These are phyloP conservation scores for Coryphaenoides rupestris DNA, from an alignment of 2,113 vertebrate species.

Conservation along the genomic window DNA sequence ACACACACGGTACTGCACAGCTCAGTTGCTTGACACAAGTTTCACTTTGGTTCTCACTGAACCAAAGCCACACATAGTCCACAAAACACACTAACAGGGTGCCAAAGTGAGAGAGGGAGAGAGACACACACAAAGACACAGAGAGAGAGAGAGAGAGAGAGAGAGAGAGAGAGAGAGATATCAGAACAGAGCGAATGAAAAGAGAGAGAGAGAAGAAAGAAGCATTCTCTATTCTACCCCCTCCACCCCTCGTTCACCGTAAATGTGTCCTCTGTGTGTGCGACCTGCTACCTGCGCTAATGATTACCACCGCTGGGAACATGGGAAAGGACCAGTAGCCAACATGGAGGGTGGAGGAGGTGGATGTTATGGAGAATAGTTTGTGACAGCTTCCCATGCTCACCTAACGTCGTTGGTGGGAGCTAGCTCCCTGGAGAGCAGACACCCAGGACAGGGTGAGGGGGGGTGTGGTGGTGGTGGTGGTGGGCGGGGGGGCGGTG, in stretches of 20 bases:
- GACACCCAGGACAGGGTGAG: no score
- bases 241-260: constrained; percentile 59
- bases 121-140: no score
- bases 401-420: constrained; percentile 58
- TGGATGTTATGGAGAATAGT: constrained; percentile 62
- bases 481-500: not conserved
- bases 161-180: not conserved
- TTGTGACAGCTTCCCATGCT: constrained; percentile 60
- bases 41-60: constrained; percentile 52
- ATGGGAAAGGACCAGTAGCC: constrained; percentile 66
- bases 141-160: no score
- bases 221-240: constrained; percentile 27
- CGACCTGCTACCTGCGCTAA: constrained; percentile 57
- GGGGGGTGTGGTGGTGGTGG: no score
- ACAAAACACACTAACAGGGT: constrained; percentile 20
- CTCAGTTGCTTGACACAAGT: no score
- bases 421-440: constrained; percentile 37
- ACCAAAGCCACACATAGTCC: constrained; percentile 34
- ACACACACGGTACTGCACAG: not conserved
- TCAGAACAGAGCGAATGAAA: no score
- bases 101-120: not conserved
- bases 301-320: constrained; percentile 70
- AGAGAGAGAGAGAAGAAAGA: constrained; percentile 16
- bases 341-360: constrained; percentile 63
- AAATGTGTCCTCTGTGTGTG: constrained; percentile 45